Evolutionary conservation across 2,888 invertebrate genomes (phyloP).

Genomic region (Drosophila infuscata): DNA sequence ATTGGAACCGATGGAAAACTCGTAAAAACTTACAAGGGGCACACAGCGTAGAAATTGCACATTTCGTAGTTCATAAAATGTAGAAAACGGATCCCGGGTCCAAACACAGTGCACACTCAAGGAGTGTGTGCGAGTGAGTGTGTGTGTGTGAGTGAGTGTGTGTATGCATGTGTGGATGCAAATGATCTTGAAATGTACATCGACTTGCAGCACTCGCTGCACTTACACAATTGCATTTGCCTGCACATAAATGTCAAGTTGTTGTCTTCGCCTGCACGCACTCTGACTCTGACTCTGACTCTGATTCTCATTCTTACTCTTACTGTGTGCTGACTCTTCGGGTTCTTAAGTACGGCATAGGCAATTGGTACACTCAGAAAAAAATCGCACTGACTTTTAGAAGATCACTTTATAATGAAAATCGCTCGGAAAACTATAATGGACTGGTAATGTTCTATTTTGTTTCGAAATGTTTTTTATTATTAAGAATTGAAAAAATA

Average conservation of each 20-base stretch:
- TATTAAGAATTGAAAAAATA: no score
- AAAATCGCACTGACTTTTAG: background rate
- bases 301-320: background rate
- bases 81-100: conserved; percentile 13
- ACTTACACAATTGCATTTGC: conserved; percentile 63
- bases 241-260: conserved; percentile 78
- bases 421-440: background rate
- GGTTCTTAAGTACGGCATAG: conserved; percentile 12
- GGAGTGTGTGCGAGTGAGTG: conserved; percentile 36
- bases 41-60: conserved; percentile 69
- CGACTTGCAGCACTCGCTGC: conserved; percentile 34
- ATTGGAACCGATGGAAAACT: conserved; percentile 74
- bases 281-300: conserved; percentile 26
- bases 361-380: conserved; percentile 10
- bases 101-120: conserved; percentile 34
- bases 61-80: conserved; percentile 76
- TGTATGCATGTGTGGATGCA: conserved; percentile 50
- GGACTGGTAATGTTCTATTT: no score
- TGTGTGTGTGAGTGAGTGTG: conserved; percentile 6
- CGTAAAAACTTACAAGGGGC: conserved; percentile 58
- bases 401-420: background rate
- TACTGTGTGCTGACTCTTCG: background rate
- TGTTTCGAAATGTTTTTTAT: no score
- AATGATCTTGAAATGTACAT: conserved; percentile 72
- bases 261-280: conserved; percentile 73